These are phyloP conservation scores for Mungos mungo DNA, from an alignment of 2,113 vertebrate genomes.

Conservation along the genomic window DNA sequence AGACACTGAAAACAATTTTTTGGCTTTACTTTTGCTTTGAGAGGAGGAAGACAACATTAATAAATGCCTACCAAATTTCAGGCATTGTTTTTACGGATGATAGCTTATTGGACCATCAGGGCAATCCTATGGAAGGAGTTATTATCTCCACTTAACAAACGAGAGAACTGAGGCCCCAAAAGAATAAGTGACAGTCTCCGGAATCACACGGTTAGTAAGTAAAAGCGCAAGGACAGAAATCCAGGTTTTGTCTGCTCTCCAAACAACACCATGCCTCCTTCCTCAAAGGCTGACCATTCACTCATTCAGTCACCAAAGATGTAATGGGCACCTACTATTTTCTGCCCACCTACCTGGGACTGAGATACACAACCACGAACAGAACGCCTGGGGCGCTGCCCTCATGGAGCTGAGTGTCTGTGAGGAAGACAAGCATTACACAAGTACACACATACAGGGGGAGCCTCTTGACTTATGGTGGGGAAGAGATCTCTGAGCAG, in stretches of 20 bases:
- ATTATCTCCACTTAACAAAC: slow-evolving; percentile 15
- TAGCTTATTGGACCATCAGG: not conserved
- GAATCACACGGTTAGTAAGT: not conserved
- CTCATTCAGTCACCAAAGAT: not conserved
- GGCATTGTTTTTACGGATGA: not conserved
- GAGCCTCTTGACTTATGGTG: not conserved
- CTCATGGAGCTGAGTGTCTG: not conserved
- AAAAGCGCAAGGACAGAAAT: not conserved
- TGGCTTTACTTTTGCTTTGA: not conserved
- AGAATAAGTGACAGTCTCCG: not conserved
- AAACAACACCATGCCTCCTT: not conserved
- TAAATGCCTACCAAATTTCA: not conserved
- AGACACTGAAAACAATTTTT: not conserved
- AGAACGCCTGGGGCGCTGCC: not conserved
- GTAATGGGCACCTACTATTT: not conserved
- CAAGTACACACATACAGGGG: not conserved
- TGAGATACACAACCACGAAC: not conserved
- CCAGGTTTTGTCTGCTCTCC: not conserved
- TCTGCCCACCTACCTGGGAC: not conserved
- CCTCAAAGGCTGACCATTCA: not conserved
- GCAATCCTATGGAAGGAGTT: not conserved
- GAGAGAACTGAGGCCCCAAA: slow-evolving; percentile 7
- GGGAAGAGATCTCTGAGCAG: not conserved
- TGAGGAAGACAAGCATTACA: not conserved
- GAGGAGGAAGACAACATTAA: not conserved